These are phyloP conservation scores for Pseudanteris insignis DNA, from an alignment of 2,888 invertebrate genomes.

Conservation along the genomic window DNA sequence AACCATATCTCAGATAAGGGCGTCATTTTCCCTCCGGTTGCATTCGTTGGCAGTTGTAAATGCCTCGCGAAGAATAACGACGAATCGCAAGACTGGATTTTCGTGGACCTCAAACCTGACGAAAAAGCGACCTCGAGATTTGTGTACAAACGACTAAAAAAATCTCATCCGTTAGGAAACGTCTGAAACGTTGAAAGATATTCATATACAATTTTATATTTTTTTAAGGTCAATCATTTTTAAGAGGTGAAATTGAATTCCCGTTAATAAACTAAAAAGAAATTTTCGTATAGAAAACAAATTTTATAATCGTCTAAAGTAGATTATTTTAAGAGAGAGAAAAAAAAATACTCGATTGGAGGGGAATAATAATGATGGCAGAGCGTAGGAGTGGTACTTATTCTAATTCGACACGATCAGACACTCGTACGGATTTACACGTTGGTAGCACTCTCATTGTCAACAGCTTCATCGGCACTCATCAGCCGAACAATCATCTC, in stretches of 20 bases:
- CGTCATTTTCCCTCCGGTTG: constrained; percentile 51
- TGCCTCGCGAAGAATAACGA: constrained; percentile 31
- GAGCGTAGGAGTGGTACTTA: constrained; percentile 55
- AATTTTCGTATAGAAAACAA: no score
- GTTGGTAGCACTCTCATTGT: constrained; percentile 46
- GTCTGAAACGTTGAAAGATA: no score
- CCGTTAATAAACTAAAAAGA: not conserved
- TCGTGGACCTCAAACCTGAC: constrained; percentile 10
- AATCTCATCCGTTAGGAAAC: no score
- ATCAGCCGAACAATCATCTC: constrained; percentile 64
- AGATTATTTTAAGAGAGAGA: constrained; percentile 14
- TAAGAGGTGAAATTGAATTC: not conserved
- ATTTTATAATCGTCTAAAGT: no score
- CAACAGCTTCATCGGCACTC: constrained; percentile 61
- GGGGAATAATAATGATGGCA: constrained; percentile 31
- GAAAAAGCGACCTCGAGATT: constrained; percentile 19
- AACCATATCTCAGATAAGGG: constrained; percentile 54
- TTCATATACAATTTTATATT: not conserved
- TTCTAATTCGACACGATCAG: constrained; percentile 41
- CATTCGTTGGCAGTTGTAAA: constrained; percentile 41
- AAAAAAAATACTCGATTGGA: constrained; percentile 10
- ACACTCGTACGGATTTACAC: constrained; percentile 38
- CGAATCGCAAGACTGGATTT: constrained; percentile 28
- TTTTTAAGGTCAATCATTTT: not conserved
- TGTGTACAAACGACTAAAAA: constrained; percentile 6